Conservation (phyloP, 2,888 invertebrate species). For the Hemithea aestivaria region DNA sequence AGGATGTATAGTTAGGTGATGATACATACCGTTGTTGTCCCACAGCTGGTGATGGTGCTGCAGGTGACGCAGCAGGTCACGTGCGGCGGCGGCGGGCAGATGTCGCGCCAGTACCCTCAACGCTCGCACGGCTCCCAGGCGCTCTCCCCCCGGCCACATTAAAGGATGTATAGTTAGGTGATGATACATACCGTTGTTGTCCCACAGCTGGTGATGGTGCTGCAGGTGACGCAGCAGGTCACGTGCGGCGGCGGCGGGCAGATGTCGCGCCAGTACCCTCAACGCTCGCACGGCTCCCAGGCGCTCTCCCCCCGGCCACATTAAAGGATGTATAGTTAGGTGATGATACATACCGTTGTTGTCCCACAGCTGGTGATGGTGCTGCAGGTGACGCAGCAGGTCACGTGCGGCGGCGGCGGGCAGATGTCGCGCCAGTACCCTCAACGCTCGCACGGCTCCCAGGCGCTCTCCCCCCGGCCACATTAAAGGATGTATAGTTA, state of each 20-base stretch:
- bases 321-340: not conserved
- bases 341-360: no score
- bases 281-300: slow-evolving; percentile 37
- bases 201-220: slow-evolving; percentile 30
- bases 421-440: slow-evolving; percentile 52
- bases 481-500: not conserved
- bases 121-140: slow-evolving; percentile 37
- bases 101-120: slow-evolving; percentile 52
- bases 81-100: slow-evolving; percentile 36
- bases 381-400: slow-evolving; percentile 48
- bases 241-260: slow-evolving; percentile 38
- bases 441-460: slow-evolving; percentile 37
- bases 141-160: slow-evolving; percentile 27
- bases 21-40: no score
- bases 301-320: slow-evolving; percentile 31
- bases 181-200: no score
- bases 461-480: slow-evolving; percentile 33
- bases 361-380: slow-evolving; percentile 31
- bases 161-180: not conserved
- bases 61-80: slow-evolving; percentile 50
- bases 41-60: slow-evolving; percentile 31
- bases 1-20: no score
- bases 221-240: slow-evolving; percentile 48
- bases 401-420: slow-evolving; percentile 36
- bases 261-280: slow-evolving; percentile 51